Conservation (phyloP, 2,888 invertebrate genomes). For the Serrognathus titanus region DNA sequence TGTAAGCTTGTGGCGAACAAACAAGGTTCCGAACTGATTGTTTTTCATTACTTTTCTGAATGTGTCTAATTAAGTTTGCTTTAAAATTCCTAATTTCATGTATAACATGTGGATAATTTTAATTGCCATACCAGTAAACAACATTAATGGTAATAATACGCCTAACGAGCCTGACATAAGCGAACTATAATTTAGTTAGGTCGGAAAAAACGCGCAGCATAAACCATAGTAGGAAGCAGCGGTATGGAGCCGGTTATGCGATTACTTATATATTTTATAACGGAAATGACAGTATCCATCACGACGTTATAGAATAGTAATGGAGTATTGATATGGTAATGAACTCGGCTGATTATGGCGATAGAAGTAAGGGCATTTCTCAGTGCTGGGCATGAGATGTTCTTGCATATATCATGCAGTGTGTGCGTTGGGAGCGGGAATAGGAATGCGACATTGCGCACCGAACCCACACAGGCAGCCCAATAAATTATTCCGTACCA, state of each 20-base stretch:
- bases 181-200: too few relatives aligned
- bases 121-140: too few relatives aligned
- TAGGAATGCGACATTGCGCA: constrained; percentile 35
- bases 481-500: constrained; percentile 31
- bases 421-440: constrained; percentile 32
- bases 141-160: too few relatives aligned
- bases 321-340: constrained; percentile 16
- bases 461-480: constrained; percentile 38
- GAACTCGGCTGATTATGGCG: constrained; percentile 12
- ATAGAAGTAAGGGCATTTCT: constrained; percentile 10
- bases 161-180: too few relatives aligned
- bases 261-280: constrained; percentile 5
- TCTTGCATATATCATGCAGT: constrained; percentile 18
- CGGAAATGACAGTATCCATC: constrained; percentile 14
- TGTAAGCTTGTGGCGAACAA: too few relatives aligned
- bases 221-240: not conserved
- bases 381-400: constrained; percentile 8
- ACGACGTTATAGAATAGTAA: constrained; percentile 13
- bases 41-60: too few relatives aligned
- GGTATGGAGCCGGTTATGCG: not conserved
- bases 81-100: too few relatives aligned
- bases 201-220: too few relatives aligned
- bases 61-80: too few relatives aligned
- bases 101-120: too few relatives aligned
- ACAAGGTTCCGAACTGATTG: too few relatives aligned